A percentile compares a stretch with the other conserved stretches of the same genome.
Evolutionary conservation across 2,888 invertebrate genomes (phyloP).

Genomic region (Parapristionchus giblindavisi): DNA sequence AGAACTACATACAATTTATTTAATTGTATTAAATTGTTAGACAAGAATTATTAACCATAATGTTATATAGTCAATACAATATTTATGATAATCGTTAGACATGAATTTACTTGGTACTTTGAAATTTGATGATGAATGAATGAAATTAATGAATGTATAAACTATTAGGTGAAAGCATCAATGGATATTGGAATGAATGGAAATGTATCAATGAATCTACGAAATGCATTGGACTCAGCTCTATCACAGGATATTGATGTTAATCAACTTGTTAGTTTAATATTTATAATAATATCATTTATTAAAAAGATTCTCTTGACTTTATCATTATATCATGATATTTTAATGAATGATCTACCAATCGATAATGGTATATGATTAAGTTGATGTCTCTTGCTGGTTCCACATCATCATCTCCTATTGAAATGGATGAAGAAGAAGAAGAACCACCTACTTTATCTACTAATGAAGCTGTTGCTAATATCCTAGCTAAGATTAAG

Average conservation of each 20-base stretch:
- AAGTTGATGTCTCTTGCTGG: constrained; percentile 11
- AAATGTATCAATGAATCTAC: neutral
- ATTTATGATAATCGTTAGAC: too few relatives aligned
- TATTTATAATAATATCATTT: neutral
- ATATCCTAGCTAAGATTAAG: constrained; percentile 30
- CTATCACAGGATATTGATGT: constrained; percentile 8
- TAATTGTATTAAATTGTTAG: too few relatives aligned
- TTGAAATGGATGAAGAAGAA: neutral
- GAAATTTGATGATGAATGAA: too few relatives aligned
- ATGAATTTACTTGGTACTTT: too few relatives aligned
- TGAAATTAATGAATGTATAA: too few relatives aligned
- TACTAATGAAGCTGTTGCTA: constrained; percentile 14
- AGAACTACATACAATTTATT: too few relatives aligned
- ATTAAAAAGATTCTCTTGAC: neutral
- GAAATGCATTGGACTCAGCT: neutral
- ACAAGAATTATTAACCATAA: too few relatives aligned
- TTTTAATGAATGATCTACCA: neutral
- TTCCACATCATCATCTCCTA: neutral
- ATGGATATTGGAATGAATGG: too few relatives aligned
- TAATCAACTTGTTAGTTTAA: constrained; percentile 5
- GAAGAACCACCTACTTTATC: constrained; percentile 5
- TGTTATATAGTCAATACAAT: too few relatives aligned
- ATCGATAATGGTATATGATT: neutral
- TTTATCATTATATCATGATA: neutral
- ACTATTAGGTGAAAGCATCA: too few relatives aligned